Percentiles rank a stretch among this genome's conserved stretches.
Conservation (phyloP, 2,888 invertebrate genomes). For the Clostera curtula region DNA sequence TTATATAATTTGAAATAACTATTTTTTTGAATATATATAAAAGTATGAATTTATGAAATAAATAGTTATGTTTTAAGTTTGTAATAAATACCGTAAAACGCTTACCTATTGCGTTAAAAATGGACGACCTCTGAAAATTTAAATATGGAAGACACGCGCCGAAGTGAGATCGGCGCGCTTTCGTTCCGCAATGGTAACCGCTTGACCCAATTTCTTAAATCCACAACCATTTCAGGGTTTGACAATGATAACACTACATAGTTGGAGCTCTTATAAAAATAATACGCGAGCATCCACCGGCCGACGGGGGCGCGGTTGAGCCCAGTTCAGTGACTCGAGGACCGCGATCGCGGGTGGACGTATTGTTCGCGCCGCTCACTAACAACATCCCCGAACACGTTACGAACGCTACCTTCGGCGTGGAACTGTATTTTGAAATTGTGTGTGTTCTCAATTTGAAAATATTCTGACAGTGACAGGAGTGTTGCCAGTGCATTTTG, state of each 20-base stretch:
- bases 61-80: too few relatives aligned
- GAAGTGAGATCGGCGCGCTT: conserved; percentile 10
- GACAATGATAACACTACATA: conserved; percentile 59
- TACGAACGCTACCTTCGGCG: conserved; percentile 27
- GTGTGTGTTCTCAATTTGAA: conserved; percentile 37
- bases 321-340: conserved; percentile 66
- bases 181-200: conserved; percentile 23
- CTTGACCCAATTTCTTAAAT: conserved; percentile 60
- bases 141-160: too few relatives aligned
- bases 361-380: conserved; percentile 25
- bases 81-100: too few relatives aligned
- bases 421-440: conserved; percentile 36
- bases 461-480: conserved; percentile 56
- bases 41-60: too few relatives aligned
- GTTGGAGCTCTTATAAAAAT: conserved; percentile 47
- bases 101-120: too few relatives aligned
- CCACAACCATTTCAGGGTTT: conserved; percentile 55
- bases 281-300: conserved; percentile 43
- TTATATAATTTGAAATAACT: too few relatives aligned
- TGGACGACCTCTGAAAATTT: too few relatives aligned
- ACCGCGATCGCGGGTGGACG: conserved; percentile 40
- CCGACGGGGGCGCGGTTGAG: conserved; percentile 43
- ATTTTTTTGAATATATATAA: too few relatives aligned
- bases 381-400: conserved; percentile 24
- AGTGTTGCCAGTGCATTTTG: conserved; percentile 39